Percentiles rank a stretch among this genome's conserved stretches.
These are phyloP conservation scores for Teinopalpus imperialis DNA, from an alignment of 2,888 invertebrate species.

Conservation along the genomic window DNA sequence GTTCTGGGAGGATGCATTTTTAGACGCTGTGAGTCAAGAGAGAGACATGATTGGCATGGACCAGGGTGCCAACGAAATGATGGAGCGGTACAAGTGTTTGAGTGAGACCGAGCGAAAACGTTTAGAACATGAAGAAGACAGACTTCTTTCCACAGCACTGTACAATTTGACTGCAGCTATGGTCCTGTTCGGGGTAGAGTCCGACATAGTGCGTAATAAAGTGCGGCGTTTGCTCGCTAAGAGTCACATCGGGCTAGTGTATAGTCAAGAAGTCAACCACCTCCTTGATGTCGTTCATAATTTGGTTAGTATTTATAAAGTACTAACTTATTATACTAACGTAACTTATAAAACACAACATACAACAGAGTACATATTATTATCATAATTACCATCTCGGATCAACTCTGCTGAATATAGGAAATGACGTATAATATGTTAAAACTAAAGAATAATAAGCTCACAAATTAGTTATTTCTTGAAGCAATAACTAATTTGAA, in stretches of 20 bases:
- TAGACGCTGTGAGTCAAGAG: slow-evolving; percentile 98
- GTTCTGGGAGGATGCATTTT: slow-evolving; percentile 99
- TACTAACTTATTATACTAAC: no score
- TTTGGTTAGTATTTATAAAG: slow-evolving; percentile 87
- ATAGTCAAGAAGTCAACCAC: slow-evolving; percentile 98
- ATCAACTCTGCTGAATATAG: no score
- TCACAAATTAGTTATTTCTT: no score
- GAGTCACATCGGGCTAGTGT: slow-evolving; percentile 98
- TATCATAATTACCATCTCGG: no score
- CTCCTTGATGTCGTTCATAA: slow-evolving; percentile 96
- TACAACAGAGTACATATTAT: no score
- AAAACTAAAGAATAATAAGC: no score
- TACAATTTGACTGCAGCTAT: slow-evolving; percentile 98
- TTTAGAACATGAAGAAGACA: slow-evolving; percentile 98
- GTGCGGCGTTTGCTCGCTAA: slow-evolving; percentile 96
- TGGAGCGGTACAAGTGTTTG: slow-evolving; percentile 97
- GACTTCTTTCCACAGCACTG: slow-evolving; percentile 95
- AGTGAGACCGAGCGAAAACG: slow-evolving; percentile 96
- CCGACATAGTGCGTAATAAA: slow-evolving; percentile 92
- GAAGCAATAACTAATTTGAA: no score
- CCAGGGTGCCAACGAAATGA: slow-evolving; percentile 99
- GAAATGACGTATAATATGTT: no score
- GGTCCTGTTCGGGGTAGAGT: slow-evolving; percentile 94
- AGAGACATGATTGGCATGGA: slow-evolving; percentile 99
- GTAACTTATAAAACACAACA: no score